Evolutionary conservation across 2,888 invertebrate genomes (phyloP).

Genomic region (Torymus aiolomorphi): DNA sequence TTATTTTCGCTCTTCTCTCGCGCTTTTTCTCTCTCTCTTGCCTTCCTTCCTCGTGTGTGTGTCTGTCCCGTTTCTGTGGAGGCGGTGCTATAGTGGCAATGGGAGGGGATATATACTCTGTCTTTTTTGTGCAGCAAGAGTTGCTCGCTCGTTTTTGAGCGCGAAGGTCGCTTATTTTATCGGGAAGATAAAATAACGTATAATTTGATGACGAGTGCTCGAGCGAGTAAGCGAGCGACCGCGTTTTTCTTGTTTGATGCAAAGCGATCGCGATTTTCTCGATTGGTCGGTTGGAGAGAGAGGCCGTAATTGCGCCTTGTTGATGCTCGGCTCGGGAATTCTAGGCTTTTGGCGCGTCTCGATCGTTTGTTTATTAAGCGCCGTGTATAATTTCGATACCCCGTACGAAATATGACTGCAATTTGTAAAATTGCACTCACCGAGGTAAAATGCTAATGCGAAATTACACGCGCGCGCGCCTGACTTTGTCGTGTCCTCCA

Average conservation of each 20-base stretch:
- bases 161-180: constrained; percentile 37
- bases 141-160: background rate
- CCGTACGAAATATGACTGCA: background rate
- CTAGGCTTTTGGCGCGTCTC: background rate
- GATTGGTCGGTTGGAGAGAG: constrained; percentile 8
- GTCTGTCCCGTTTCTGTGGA: background rate
- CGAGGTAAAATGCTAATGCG: background rate
- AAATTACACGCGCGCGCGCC: background rate
- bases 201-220: constrained; percentile 46
- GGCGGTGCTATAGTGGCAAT: too few relatives aligned
- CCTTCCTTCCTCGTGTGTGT: background rate
- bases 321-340: constrained; percentile 10
- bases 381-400: constrained; percentile 3
- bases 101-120: background rate
- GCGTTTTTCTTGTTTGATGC: constrained; percentile 15
- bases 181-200: constrained; percentile 28
- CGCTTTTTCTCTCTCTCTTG: background rate
- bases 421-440: background rate
- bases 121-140: background rate
- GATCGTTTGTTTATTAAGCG: constrained; percentile 6
- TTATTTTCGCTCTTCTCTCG: constrained; percentile 24
- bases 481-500: too few relatives aligned
- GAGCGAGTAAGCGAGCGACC: too few relatives aligned
- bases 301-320: background rate
- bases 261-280: constrained; percentile 22